Evolutionary conservation across 2,888 invertebrate species (phyloP), one percentile per base, ranked within the genome.

Genomic region (Phanerotoma sp.): DNA sequence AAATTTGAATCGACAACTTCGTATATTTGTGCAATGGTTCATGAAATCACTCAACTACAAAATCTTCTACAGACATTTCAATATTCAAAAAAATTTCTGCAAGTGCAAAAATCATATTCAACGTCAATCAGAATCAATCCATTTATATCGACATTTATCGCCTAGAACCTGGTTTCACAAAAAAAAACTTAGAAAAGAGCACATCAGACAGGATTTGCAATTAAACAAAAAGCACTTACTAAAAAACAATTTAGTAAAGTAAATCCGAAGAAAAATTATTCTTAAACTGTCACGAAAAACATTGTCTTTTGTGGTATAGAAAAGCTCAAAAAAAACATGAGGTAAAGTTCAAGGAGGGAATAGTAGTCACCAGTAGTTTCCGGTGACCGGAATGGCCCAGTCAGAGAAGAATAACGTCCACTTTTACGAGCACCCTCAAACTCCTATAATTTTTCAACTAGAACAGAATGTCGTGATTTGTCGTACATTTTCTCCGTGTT

Each of bases 361-460:
- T 38, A 16, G 20, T 20, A 38, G 38, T 38, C 38, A 38, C 38
- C 38, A 20, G n/a, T n/a, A n/a, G 38, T 38, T 38, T 38, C 20
- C 38, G 38, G 38, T 38, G 18, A 38, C 38, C 16, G 38, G 38
- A 38, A 38, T 20, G 38, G 38, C 38, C 38, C 38, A 38, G 38
- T 38, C 4, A 33, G 15, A 33, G 38, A 38, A 38, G 18, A 38
- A 30, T 21, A 20, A 30, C 45, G 22, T 35, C 20, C 46, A 20
- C 21, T 35, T 33, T 35, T 33, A 46, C 33, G 22, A 21, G 35
- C 35, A 13, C 33, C 21, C 22, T 35, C 9, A 13, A 33, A 20
- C 30, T 44, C n/a, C 16, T 11, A 32, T 44, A 25, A 25, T 25
- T 2, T 25, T 25, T 25, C 25, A 25, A 25, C 25, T 25, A 25